These are phyloP conservation scores for Luehdorfia chinensis DNA, from an alignment of 1,140 invertebrate species.

Conservation along the genomic window DNA sequence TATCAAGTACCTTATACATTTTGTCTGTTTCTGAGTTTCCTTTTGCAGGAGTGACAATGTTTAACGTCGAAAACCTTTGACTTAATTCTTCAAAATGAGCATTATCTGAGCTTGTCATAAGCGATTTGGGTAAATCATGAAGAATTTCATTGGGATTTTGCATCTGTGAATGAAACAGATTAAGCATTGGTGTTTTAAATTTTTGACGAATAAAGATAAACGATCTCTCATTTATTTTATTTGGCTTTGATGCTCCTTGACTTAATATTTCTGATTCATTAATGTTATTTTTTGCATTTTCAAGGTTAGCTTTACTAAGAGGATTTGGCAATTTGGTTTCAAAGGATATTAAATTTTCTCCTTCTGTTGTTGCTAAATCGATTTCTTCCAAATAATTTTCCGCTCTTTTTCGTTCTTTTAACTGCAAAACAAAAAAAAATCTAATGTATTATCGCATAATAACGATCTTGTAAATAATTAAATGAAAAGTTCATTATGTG, in stretches of 20 bases:
- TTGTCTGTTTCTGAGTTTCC: not conserved
- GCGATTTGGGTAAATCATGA: conserved; percentile 1
- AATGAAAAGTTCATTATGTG: too few species aligned
- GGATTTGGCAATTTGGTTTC: conserved; percentile 4
- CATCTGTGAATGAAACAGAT: conserved; percentile 13
- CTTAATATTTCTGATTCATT: conserved; percentile 15
- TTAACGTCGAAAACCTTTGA: conserved; percentile 6
- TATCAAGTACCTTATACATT: conserved; percentile 2
- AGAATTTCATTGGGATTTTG: conserved; percentile 3
- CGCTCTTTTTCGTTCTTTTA: too few species aligned
- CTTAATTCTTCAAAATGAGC: conserved; percentile 14
- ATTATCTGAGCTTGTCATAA: not conserved
- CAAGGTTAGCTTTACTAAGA: conserved; percentile 6
- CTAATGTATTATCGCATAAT: too few species aligned
- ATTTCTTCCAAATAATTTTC: not conserved
- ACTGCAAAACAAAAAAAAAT: too few species aligned
- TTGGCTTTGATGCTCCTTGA: conserved; percentile 17
- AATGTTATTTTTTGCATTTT: conserved; percentile 4
- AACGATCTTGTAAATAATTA: too few species aligned
- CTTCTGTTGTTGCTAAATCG: not conserved
- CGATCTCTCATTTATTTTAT: conserved; percentile 34
- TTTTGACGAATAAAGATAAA: conserved; percentile 36
- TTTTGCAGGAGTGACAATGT: not conserved
- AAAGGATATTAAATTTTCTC: not conserved
- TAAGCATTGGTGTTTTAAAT: conserved; percentile 25